Evolutionary conservation across 2,888 invertebrate species (phyloP).

Genomic region (Chaitophorus viminalis): DNA sequence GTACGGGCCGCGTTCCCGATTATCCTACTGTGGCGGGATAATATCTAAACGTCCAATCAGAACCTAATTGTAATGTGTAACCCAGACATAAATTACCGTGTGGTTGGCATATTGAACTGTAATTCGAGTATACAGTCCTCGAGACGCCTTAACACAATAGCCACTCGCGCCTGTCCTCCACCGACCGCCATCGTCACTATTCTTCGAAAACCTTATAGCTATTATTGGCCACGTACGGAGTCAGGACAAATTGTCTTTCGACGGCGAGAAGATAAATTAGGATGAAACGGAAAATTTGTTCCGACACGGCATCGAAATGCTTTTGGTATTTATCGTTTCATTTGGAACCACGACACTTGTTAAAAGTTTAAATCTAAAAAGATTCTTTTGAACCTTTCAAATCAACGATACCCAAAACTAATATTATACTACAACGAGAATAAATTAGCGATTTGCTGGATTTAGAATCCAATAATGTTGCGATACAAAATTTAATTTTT

Average conservation of each 20-base stretch:
- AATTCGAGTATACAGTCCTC: not conserved
- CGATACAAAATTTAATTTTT: not conserved
- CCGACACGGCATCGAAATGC: not conserved
- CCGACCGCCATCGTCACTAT: no score
- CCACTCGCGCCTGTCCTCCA: not conserved
- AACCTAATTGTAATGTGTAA: constrained; percentile 25
- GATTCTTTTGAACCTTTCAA: not conserved
- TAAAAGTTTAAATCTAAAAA: not conserved
- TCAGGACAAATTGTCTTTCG: not conserved
- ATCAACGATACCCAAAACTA: not conserved
- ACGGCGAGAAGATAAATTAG: not conserved
- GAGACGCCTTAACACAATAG: not conserved
- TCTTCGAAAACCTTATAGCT: not conserved
- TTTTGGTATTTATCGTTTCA: not conserved
- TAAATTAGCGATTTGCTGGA: not conserved
- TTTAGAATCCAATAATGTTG: not conserved
- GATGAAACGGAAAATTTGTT: not conserved
- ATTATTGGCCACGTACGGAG: not conserved
- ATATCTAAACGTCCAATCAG: constrained; percentile 25
- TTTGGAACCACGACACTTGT: not conserved
- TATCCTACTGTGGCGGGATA: not conserved
- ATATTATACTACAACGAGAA: not conserved
- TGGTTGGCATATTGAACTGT: not conserved
- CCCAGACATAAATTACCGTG: constrained; percentile 17
- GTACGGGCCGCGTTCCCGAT: no score